Percentiles rank a stretch among this genome's conserved stretches.
Conservation (phyloP, 2,888 invertebrate species). For the Orthosia gothica region DNA sequence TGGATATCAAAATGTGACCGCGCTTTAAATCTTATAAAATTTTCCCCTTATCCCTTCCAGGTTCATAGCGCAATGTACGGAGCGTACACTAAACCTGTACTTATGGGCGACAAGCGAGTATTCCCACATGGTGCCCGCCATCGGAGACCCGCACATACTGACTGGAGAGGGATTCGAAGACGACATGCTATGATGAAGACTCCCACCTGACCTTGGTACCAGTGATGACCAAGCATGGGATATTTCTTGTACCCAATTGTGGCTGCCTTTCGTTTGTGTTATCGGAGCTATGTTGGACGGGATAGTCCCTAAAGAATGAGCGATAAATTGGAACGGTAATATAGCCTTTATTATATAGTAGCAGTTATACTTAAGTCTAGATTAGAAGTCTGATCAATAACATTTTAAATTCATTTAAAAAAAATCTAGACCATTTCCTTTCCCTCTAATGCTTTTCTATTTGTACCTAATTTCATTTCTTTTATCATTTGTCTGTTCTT, state of each 20-base stretch:
- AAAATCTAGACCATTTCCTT: no score
- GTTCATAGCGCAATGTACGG: conserved; percentile 98
- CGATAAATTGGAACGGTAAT: conserved; percentile 10
- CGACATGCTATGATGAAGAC: conserved; percentile 76
- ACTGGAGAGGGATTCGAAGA: conserved; percentile 83
- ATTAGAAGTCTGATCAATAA: conserved; percentile 23
- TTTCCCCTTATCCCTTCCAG: conserved; percentile 82
- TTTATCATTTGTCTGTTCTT: no score
- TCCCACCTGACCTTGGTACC: background rate
- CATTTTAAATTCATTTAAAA: background rate
- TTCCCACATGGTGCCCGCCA: conserved; percentile 93
- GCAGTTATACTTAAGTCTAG: background rate
- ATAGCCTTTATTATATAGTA: background rate
- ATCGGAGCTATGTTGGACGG: background rate
- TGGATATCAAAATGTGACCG: no score
- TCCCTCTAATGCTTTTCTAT: no score
- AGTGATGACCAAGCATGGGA: background rate
- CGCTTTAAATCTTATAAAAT: no score
- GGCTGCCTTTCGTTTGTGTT: background rate
- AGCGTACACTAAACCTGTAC: conserved; percentile 96
- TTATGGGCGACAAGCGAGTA: conserved; percentile 96
- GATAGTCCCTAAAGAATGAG: background rate
- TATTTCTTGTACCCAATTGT: background rate
- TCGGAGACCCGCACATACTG: conserved; percentile 89
- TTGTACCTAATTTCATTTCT: no score